Conservation (phyloP, 2,113 vertebrate genomes). For the Otolemur garnettii region DNA sequence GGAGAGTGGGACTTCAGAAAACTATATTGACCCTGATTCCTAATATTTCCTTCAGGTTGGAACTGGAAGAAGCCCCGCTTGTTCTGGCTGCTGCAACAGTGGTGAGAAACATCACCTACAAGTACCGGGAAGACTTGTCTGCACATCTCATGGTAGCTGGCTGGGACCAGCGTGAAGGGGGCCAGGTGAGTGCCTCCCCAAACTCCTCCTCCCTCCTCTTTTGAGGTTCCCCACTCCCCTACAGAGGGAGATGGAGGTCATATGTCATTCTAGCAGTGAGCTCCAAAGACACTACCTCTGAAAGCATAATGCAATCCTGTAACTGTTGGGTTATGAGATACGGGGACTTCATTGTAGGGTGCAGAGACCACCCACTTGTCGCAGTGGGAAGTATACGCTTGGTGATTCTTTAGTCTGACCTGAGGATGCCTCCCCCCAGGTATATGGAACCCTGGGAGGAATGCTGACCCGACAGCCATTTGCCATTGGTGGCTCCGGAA, state of each 20-base stretch:
- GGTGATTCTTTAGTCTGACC: background rate
- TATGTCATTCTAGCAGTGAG: background rate
- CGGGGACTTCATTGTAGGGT: background rate
- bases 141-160: constrained; percentile 94
- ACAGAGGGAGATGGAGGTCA: background rate
- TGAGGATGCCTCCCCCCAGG: constrained; percentile 81
- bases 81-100: constrained; percentile 92
- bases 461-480: constrained; percentile 92
- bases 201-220: background rate
- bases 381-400: background rate
- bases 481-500: constrained; percentile 92
- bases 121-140: constrained; percentile 92
- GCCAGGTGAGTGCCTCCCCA: constrained; percentile 88
- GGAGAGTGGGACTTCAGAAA: background rate
- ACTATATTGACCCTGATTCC: fast-evolving
- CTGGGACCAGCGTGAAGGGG: constrained; percentile 90
- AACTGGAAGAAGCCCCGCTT: constrained; percentile 89
- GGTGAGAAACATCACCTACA: constrained; percentile 92
- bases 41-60: constrained; percentile 84
- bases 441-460: constrained; percentile 91
- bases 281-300: background rate
- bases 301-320: background rate
- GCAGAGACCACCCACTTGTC: background rate
- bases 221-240: background rate
- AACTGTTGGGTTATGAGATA: fast-evolving